phyloP scores from a whole-genome alignment of 1,140 invertebrate species.

The Danaus melanippus region DNA sequence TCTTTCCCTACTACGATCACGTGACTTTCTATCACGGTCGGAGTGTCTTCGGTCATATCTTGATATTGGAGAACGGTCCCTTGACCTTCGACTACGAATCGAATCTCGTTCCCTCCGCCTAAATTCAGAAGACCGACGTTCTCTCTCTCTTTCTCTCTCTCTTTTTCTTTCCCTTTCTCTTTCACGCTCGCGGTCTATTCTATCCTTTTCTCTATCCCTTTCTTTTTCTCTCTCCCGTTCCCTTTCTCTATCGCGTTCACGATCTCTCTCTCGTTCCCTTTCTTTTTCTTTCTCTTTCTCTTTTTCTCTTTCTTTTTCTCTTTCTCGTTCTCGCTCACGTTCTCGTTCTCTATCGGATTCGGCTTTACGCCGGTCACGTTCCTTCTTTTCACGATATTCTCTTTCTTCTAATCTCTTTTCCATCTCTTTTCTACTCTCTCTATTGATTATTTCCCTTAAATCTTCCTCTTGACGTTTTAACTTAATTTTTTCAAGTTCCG shows the following conservation, averaged over 20 bases:
- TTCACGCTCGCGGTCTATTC: conserved; percentile 26
- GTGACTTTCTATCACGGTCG: conserved; percentile 30
- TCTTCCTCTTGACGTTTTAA: conserved; percentile 49
- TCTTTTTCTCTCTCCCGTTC: conserved; percentile 35
- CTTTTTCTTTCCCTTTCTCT: conserved; percentile 21
- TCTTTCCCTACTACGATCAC: conserved; percentile 47
- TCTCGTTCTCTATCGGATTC: conserved; percentile 46
- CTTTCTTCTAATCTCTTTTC: conserved; percentile 47
- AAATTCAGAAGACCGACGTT: conserved; percentile 24
- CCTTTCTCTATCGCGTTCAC: conserved; percentile 34
- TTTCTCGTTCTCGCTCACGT: conserved; percentile 36
- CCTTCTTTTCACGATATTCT: conserved; percentile 43
- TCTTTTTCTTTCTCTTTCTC: conserved; percentile 39
- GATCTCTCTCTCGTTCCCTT: conserved; percentile 32
- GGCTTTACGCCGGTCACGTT: conserved; percentile 39
- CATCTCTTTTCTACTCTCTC: conserved; percentile 59
- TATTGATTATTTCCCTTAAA: conserved; percentile 53
- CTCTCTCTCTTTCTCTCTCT: conserved; percentile 30
- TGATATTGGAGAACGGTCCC: conserved; percentile 25
- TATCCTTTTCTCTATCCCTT: conserved; percentile 30
- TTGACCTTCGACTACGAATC: conserved; percentile 39
- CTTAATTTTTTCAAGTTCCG: conserved; percentile 41
- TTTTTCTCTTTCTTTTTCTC: conserved; percentile 39
- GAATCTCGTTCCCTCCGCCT: conserved; percentile 40
- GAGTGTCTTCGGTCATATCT: conserved; percentile 28